A percentile compares a stretch with the other conserved stretches of the same genome.
Conservation (phyloP, 1,140 invertebrate species). For the Artemia franciscana region DNA sequence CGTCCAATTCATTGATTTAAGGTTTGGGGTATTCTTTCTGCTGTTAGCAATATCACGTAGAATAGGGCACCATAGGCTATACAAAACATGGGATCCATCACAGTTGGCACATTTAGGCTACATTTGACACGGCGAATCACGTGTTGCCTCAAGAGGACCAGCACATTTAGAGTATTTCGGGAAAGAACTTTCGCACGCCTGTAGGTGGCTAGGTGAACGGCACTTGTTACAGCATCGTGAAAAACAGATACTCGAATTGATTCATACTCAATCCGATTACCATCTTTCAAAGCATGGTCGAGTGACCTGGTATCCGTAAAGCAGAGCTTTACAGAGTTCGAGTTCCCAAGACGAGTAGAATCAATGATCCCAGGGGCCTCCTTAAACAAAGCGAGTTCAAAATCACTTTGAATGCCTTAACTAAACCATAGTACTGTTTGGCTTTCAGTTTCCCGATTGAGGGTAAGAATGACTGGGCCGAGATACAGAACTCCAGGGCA, state of each 20-base stretch:
- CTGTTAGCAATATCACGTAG: too few species aligned
- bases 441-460: background rate
- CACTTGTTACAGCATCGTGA: background rate
- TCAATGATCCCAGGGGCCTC: too few species aligned
- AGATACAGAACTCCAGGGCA: background rate
- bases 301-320: too few species aligned
- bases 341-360: too few species aligned
- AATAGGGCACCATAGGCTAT: too few species aligned
- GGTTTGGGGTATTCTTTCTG: too few species aligned
- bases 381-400: too few species aligned
- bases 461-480: background rate
- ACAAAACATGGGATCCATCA: too few species aligned
- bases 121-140: background rate
- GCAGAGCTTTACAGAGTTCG: too few species aligned
- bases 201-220: background rate
- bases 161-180: background rate
- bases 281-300: background rate
- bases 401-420: too few species aligned
- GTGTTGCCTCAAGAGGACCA: background rate
- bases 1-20: too few species aligned
- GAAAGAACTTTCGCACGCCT: background rate
- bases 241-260: background rate
- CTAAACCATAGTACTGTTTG: background rate
- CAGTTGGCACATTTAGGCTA: too few species aligned
- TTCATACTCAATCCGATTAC: background rate